These are phyloP conservation scores for Lepidochrysops patricia DNA, from an alignment of 2,888 invertebrate genomes.

Conservation along the genomic window DNA sequence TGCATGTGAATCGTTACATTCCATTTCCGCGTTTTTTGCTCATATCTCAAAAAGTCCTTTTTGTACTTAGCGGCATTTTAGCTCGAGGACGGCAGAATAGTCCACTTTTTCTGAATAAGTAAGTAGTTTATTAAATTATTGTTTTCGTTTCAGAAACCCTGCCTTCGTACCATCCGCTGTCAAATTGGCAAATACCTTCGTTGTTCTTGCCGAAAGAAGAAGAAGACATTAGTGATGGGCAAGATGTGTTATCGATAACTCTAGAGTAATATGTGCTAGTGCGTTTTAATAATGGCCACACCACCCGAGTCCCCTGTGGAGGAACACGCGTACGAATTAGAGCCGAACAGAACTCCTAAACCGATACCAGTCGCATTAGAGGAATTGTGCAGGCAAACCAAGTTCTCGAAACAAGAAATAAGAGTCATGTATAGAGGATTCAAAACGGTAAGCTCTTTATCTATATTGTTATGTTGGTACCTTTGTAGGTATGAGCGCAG, in stretches of 20 bases:
- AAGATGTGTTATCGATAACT: constrained; percentile 4
- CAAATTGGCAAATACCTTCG: constrained; percentile 6
- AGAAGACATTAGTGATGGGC: constrained; percentile 3
- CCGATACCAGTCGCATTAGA: constrained; percentile 91
- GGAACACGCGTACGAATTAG: constrained; percentile 89
- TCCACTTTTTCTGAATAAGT: no score
- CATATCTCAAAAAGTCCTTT: no score
- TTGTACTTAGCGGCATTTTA: no score
- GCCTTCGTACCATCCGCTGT: constrained; percentile 36
- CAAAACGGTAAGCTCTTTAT: constrained; percentile 84
- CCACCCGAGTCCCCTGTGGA: constrained; percentile 91
- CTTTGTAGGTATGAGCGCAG: no score
- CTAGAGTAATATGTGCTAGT: constrained; percentile 9
- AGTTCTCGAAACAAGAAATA: constrained; percentile 96
- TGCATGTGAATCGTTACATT: no score
- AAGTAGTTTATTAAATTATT: neutral
- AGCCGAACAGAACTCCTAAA: constrained; percentile 85
- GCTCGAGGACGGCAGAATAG: no score
- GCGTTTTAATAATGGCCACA: constrained; percentile 79
- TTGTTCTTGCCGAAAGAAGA: neutral
- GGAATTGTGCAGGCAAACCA: constrained; percentile 92
- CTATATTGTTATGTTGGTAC: no score
- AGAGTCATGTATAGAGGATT: constrained; percentile 98
- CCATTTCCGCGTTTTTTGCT: no score
- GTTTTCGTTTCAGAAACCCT: constrained; percentile 45